These are phyloP conservation scores for Paraplagusia blochii DNA, from an alignment of 2,113 vertebrate genomes.

Conservation along the genomic window DNA sequence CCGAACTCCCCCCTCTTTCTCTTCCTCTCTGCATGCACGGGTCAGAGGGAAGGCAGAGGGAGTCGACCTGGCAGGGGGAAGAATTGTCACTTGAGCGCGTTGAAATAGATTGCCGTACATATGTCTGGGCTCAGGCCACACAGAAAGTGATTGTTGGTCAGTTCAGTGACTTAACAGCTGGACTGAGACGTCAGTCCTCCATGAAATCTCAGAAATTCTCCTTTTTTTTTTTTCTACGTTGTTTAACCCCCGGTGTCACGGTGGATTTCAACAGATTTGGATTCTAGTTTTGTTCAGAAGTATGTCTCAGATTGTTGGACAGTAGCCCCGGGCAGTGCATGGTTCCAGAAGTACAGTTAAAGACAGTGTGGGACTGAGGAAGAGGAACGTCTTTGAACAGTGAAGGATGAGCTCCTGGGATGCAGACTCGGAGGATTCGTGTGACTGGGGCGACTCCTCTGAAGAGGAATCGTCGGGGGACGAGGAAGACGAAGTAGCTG, in stretches of 20 bases:
- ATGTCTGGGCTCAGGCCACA: constrained; percentile 36
- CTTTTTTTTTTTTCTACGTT: constrained; percentile 18
- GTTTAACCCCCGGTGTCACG: constrained; percentile 2
- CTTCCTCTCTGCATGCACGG: too few species aligned
- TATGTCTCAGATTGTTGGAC: constrained; percentile 19
- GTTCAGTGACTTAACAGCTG: not conserved
- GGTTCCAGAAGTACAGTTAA: constrained; percentile 23
- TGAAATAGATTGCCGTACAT: constrained; percentile 47
- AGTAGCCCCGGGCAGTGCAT: constrained; percentile 18
- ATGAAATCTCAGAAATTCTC: too few species aligned
- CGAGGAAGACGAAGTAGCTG: constrained; percentile 56
- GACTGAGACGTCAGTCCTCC: too few species aligned
- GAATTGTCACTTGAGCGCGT: constrained; percentile 59
- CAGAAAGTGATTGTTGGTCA: constrained; percentile 33
- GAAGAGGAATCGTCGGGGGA: constrained; percentile 48
- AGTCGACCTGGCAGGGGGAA: constrained; percentile 45
- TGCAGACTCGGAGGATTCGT: constrained; percentile 60
- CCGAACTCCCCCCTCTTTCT: too few species aligned
- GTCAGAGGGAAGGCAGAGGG: constrained; percentile 33
- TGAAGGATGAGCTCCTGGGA: constrained; percentile 59
- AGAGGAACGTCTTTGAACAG: constrained; percentile 4
- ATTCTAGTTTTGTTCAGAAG: constrained; percentile 15
- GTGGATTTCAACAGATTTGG: constrained; percentile 17
- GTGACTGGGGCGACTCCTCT: constrained; percentile 62
- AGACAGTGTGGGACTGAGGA: constrained; percentile 20